Base-by-base conservation (phyloP, 2,888 invertebrate species). In the Phortica okadai region DNA sequence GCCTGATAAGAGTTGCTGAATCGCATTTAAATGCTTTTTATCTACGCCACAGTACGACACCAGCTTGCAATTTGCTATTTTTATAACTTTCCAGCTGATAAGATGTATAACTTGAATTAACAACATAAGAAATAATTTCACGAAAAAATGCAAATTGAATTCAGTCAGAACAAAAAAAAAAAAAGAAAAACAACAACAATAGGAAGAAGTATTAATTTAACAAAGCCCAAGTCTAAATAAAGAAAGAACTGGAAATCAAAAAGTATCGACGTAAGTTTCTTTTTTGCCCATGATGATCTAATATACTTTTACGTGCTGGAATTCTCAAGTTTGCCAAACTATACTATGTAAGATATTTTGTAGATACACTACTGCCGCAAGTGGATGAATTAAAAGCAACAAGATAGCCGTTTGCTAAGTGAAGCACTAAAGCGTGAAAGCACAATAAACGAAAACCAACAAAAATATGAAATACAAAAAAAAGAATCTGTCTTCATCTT, bases 71-170 rank as follows among this genome's bases (percentile, higher is more conserved):
- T 25, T 10, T 56, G 45, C n/a, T 33, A 33, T 56, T 72, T 72
- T 72, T 72, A 72, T 50, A 6, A 54, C 54, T 72, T 72, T 72
- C 56, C 70, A 72, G 41, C n/a, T 54, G 70, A 72, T 56, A 72
- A 72, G 45, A 16, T 2, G 25, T 25, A 25, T 62, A 25, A 10
- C 21, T 10, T 25, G 25, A 33, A 21, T 66, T 66, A 25, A 8
- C 64, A 16, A 33, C 21, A 42, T 11, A 14, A 33, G 11, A 16
- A 62, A 16, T 41, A 14, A 45, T 42, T 73, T 73, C 74, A n/a
- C 74, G 14, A 54, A 67, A 66, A 56, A 41, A 74, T 67, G 74
- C 74, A 74, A 74, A 74, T 74, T 73, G 25, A 41, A 4, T 42
- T 11, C 41, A 41, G 11, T 11, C 25, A 33, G 1, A 66, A 64